phyloP scores from a whole-genome alignment of 2,797 vertebrate species.

The Myiotriccus ornatus region DNA sequence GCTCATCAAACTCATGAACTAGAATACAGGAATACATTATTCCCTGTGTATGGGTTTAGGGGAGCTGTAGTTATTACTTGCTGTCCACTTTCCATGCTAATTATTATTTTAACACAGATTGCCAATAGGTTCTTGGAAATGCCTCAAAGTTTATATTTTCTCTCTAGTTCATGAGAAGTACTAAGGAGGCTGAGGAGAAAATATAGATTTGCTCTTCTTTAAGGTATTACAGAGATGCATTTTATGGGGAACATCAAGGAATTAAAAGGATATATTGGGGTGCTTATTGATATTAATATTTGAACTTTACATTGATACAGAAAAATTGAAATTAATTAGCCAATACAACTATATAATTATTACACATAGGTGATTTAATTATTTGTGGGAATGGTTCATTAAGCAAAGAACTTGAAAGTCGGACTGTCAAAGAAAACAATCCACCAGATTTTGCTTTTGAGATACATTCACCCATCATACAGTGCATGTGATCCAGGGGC shows the following conservation, averaged over 20 bases:
- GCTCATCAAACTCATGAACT: neutral
- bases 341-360: neutral
- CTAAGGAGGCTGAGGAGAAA: neutral
- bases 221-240: neutral
- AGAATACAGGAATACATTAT: neutral
- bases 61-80: neutral
- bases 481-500: neutral
- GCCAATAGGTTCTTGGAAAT: neutral
- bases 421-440: neutral
- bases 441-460: neutral
- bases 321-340: neutral
- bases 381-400: neutral
- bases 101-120: neutral
- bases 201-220: neutral
- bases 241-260: neutral
- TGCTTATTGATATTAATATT: neutral
- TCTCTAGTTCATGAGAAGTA: neutral
- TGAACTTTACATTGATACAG: neutral
- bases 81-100: neutral
- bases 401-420: neutral
- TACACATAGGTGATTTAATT: neutral
- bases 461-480: neutral
- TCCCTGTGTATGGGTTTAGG: neutral
- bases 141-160: neutral
- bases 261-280: neutral